Percentiles rank a stretch among this genome's conserved stretches.
Evolutionary conservation across 2,888 invertebrate species (phyloP).

Genomic region (Charanyca ferruginea): DNA sequence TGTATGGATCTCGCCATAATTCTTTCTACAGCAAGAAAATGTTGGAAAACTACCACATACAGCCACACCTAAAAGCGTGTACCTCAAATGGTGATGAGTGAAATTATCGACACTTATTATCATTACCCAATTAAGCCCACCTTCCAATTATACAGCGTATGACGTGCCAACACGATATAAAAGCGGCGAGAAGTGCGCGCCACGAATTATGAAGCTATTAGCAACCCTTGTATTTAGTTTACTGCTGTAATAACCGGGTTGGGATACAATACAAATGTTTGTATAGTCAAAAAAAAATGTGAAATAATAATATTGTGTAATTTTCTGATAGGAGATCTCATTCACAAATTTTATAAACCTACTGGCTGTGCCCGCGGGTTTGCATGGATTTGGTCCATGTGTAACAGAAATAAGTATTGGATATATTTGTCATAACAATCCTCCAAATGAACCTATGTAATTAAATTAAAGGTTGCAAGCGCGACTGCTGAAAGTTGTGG

Average conservation of each 20-base stretch:
- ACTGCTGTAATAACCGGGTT: slow-evolving; percentile 43
- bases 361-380: no score
- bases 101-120: slow-evolving; percentile 32
- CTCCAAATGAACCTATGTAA: no score
- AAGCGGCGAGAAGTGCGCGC: slow-evolving; percentile 38
- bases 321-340: slow-evolving; percentile 36
- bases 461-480: no score
- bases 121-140: slow-evolving; percentile 5
- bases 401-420: no score
- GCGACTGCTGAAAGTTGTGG: no score
- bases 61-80: background rate
- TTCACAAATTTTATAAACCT: background rate
- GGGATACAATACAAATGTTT: slow-evolving; percentile 29
- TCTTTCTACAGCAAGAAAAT: no score
- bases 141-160: no score
- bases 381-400: no score
- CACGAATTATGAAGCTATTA: slow-evolving; percentile 64
- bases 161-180: slow-evolving; percentile 55
- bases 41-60: background rate
- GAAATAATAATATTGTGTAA: slow-evolving; percentile 22
- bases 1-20: no score
- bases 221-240: slow-evolving; percentile 55
- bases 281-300: slow-evolving; percentile 5
- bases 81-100: slow-evolving; percentile 9
- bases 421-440: no score